A percentile compares a stretch with the other conserved stretches of the same genome.
These are phyloP conservation scores for Drosophila seguyi DNA, from an alignment of 1,140 invertebrate genomes.

Conservation along the genomic window DNA sequence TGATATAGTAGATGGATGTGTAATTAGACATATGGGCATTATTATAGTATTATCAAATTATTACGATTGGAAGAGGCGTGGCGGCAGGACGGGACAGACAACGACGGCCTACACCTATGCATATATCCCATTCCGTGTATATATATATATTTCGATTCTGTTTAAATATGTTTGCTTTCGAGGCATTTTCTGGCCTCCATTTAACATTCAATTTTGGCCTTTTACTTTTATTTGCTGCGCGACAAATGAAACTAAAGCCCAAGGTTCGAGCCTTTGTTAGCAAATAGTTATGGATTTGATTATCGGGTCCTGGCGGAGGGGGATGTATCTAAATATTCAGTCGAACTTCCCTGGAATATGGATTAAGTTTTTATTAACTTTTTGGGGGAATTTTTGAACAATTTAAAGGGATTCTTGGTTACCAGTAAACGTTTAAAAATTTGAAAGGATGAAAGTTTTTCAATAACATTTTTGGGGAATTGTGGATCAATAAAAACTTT, in stretches of 20 bases:
- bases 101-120: neutral
- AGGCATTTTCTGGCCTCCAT: neutral
- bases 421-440: neutral
- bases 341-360: constrained; percentile 4
- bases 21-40: constrained; percentile 30
- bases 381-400: neutral
- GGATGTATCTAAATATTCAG: neutral
- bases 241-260: constrained; percentile 85
- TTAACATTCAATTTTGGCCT: constrained; percentile 55
- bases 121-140: constrained; percentile 4
- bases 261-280: constrained; percentile 20
- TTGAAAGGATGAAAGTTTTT: too few relatives aligned
- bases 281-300: constrained; percentile 5
- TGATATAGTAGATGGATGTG: constrained; percentile 31
- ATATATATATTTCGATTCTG: constrained; percentile 6
- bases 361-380: neutral
- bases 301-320: constrained; percentile 1
- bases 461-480: too few relatives aligned
- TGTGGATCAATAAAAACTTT: too few relatives aligned
- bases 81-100: constrained; percentile 27
- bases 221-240: constrained; percentile 82
- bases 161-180: neutral
- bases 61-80: constrained; percentile 46
- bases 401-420: too few relatives aligned
- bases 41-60: constrained; percentile 42